A percentile compares a stretch with the other conserved stretches of the same genome.
These are phyloP conservation scores for Drosophila murphyi DNA, from an alignment of 1,140 invertebrate genomes.

Conservation along the genomic window DNA sequence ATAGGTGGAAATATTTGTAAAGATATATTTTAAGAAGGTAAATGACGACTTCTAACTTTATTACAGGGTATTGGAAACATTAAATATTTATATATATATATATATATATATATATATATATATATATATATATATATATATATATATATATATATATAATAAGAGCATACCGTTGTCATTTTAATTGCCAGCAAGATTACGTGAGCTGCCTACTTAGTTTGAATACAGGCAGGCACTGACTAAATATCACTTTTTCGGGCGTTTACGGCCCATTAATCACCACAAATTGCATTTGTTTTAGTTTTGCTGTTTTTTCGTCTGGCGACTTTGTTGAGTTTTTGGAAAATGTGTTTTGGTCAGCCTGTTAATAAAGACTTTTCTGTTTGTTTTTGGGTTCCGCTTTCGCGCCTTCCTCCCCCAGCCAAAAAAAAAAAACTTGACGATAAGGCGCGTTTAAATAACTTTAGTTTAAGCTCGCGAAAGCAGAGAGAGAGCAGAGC, in stretches of 20 bases:
- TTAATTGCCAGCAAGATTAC: not conserved
- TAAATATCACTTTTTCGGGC: not conserved
- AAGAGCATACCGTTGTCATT: too few species aligned
- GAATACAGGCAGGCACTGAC: not conserved
- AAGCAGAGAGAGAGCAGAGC: not conserved
- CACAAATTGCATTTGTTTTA: slow-evolving; percentile 15
- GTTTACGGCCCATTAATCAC: slow-evolving; percentile 14
- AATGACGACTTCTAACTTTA: too few species aligned
- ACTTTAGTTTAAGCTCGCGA: not conserved
- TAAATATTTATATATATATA: too few species aligned
- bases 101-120: too few species aligned
- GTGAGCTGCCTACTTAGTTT: not conserved
- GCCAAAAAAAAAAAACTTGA: not conserved
- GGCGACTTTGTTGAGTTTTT: not conserved
- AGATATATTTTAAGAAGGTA: too few species aligned
- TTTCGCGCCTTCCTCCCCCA: slow-evolving; percentile 1
- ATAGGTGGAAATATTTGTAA: too few species aligned
- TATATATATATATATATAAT: too few species aligned
- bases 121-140: too few species aligned
- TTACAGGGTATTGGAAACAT: too few species aligned
- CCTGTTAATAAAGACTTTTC: slow-evolving; percentile 14
- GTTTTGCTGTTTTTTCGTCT: not conserved
- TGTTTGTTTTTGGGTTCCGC: slow-evolving; percentile 12
- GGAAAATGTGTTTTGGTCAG: not conserved
- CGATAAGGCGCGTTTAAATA: slow-evolving; percentile 11